Evolutionary conservation across 2,888 invertebrate genomes (phyloP).

Genomic region (Trisateles emortualis): DNA sequence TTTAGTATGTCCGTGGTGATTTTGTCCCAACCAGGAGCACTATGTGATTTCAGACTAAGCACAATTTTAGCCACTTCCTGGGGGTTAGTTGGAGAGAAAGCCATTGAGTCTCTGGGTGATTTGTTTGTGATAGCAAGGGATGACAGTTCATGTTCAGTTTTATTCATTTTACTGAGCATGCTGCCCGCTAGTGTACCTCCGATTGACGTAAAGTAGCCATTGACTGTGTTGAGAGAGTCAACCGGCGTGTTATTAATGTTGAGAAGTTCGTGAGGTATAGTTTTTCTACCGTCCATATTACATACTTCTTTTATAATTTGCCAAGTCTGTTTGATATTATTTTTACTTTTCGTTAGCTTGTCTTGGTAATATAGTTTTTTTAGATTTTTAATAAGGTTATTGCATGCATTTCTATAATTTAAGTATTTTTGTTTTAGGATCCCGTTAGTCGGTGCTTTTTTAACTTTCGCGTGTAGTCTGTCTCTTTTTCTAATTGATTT

Average conservation of each 20-base stretch:
- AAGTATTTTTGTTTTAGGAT: background rate
- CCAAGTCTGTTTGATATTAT: background rate
- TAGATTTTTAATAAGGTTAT: too few relatives aligned
- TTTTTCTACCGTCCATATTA: background rate
- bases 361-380: too few relatives aligned
- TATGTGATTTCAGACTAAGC: background rate
- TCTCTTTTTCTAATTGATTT: background rate
- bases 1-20: background rate
- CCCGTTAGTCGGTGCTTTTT: background rate
- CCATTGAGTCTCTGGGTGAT: background rate
- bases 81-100: background rate
- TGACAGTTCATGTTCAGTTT: background rate
- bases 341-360: too few relatives aligned
- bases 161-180: background rate
- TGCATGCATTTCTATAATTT: background rate
- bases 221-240: background rate
- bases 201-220: background rate
- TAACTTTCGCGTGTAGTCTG: background rate
- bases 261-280: background rate
- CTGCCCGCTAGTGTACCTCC: background rate
- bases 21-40: background rate
- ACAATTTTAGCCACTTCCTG: background rate
- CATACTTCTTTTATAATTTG: background rate
- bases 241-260: background rate
- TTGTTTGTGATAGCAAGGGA: background rate